Base-by-base conservation (phyloP, 2,797 vertebrate genomes). In the Phrynocephalus vlangalii region DNA sequence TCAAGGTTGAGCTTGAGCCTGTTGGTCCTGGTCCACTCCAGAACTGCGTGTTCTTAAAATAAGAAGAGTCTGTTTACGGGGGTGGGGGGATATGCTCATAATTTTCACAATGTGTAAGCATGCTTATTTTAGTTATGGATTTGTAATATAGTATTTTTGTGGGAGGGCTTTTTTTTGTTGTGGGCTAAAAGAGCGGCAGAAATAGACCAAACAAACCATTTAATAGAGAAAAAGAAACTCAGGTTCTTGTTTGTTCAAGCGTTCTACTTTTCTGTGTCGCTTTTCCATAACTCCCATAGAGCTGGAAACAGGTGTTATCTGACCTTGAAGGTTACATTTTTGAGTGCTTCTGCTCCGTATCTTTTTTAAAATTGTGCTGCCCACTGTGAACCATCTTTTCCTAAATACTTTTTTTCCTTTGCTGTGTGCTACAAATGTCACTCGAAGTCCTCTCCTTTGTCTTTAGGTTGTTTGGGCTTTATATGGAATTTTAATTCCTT, bases 261-360 rank as follows among this genome's bases (percentile, higher is more conserved):
- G 28, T 60, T 85, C 44, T 22, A 81, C 83, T 38, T 22, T 75
- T 24, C 50, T 60, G 76, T 86, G 48, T 22, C 44, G 22, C 15
- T 68, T 81, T 80, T 72, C 15, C 52, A 50, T 63, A 84, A 63
- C 20, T 79, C 13, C 24, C n/a, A 3, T 66, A 75, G 52, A 68
- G 60, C 24, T 67, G 70, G 68, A 80, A 88, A 80, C 33, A 33
- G 56, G 44, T 76, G 83, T 77, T 85, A 85, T 70, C 71, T 88
- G 87, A 81, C 60, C 72, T 81, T 85, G 87, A 85, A 68, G 6
- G 60, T 18, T 66, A 10, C 44, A 5, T 52, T 72, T 52, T 79
- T 26, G 28, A 79, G 67, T 79, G 28, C 38, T 83, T 87, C 66
- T 63, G 66, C 24, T 72, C 52, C 56, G 0, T 79, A 44, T 87